Base-by-base conservation (phyloP, 2,797 vertebrate species). In the Hypotaenidia philippensis region DNA sequence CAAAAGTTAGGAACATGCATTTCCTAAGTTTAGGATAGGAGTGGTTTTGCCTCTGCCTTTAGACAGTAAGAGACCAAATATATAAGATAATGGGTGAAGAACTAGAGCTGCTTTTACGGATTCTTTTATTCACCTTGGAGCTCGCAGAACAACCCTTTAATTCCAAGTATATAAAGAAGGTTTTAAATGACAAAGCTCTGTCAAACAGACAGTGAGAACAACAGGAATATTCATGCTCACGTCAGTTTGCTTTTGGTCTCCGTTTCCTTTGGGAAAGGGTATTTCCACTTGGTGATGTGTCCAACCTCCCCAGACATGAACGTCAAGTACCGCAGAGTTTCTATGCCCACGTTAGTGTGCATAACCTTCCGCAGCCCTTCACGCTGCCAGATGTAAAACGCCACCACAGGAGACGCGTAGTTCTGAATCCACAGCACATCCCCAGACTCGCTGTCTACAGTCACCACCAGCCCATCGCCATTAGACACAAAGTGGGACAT, bases 401-500 rank as follows among this genome's bases (percentile, higher is more conserved):
- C 99, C 93, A 99, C 99, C 97, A 99, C 99, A 0, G 99, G 99
- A 9, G 99, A 99, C 40, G 98, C 99, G 1, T 99, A 99, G 92
- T 99, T 99, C 98, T 99, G 99, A 64, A 99, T 98, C 99, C 99
- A 99, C 81, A 99, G 98, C 36, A 99, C 98, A 1, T 99, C 99
- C 19, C 99, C 99, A 0, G 99, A 99, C n/a, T 99, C 99, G 0
- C 98, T 99, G 98, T 99, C 99, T 95, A 99, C 99, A 0, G 99
- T 99, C 97, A 99, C 99, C 97, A 99, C 99, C 53, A 99, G 98
- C 32, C 99, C 99, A 0, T 99, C 99, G 3, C 99, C 99, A 6
- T 99, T 99, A 66, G 99, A 99, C 94, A 99, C 99, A 47, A 99
- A 99, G 96, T 99, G 99, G 75, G 99, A 99, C 99, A 99, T 99